Percentiles rank a stretch among this genome's conserved stretches.
phyloP scores from a whole-genome alignment of 2,888 invertebrate species.

The Chrysodeixis includens region DNA sequence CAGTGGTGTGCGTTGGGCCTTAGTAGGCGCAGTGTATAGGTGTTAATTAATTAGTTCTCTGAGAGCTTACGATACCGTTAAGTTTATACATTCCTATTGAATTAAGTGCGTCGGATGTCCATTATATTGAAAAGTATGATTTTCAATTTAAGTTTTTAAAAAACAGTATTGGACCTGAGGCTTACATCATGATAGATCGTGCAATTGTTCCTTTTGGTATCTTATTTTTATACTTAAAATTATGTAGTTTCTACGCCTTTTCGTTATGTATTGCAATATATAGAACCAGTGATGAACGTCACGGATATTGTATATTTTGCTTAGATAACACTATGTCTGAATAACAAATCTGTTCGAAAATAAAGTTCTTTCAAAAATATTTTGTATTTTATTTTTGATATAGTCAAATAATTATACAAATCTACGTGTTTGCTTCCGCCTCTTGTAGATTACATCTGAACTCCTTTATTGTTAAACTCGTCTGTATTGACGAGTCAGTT shows the following conservation, averaged over 20 bases:
- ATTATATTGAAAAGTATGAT: constrained; percentile 29
- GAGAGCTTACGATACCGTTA: constrained; percentile 70
- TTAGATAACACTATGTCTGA: constrained; percentile 69
- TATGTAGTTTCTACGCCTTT: constrained; percentile 48
- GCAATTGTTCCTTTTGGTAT: constrained; percentile 53
- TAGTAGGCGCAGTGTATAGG: constrained; percentile 21
- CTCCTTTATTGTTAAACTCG: no score
- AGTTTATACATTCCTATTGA: constrained; percentile 84
- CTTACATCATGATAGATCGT: constrained; percentile 40
- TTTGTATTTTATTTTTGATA: constrained; percentile 14
- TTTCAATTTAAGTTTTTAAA: constrained; percentile 29
- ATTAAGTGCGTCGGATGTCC: constrained; percentile 56
- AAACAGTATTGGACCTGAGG: constrained; percentile 51
- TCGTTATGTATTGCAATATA: constrained; percentile 40
- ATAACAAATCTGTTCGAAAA: constrained; percentile 76
- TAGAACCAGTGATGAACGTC: constrained; percentile 60
- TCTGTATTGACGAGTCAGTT: no score
- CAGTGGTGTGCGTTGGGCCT: no score
- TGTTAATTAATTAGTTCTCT: constrained; percentile 53
- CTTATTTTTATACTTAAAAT: constrained; percentile 40
- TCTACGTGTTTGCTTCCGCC: no score
- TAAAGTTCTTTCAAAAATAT: constrained; percentile 71
- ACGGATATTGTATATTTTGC: constrained; percentile 77
- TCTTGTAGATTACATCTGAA: no score
- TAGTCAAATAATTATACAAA: neutral